phyloP scores from a whole-genome alignment of 2,113 vertebrate genomes.

The Saguinus imperator region DNA sequence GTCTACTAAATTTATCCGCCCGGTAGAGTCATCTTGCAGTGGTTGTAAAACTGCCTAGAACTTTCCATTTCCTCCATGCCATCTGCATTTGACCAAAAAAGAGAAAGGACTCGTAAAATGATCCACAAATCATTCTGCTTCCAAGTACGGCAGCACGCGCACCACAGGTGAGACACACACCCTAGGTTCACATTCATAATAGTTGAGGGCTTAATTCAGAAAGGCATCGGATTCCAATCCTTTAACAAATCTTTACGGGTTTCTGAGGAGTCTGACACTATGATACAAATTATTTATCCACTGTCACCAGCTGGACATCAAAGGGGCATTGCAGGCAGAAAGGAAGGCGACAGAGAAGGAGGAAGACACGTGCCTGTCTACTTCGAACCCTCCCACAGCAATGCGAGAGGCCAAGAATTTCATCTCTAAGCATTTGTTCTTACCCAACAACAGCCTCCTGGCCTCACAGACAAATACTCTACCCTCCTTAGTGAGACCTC shows the following conservation, averaged over 20 bases:
- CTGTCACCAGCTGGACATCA: not conserved
- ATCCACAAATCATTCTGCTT: constrained; percentile 47
- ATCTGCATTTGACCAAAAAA: constrained; percentile 14
- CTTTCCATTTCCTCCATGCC: constrained; percentile 16
- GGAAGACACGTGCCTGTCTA: not conserved
- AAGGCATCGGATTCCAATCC: not conserved
- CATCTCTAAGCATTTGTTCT: not conserved
- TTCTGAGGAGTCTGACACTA: not conserved
- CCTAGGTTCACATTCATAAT: not conserved
- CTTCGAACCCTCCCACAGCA: not conserved
- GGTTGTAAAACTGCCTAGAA: not conserved
- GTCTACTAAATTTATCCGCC: not conserved
- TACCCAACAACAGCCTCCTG: not conserved
- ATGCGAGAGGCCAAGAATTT: not conserved
- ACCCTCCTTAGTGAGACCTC: not conserved
- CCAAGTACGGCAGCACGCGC: not conserved
- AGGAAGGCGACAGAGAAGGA: not conserved
- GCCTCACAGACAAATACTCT: not conserved
- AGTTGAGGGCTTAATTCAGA: constrained; percentile 32
- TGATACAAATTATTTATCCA: not conserved
- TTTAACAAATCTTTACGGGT: not conserved
- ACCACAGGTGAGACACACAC: not conserved
- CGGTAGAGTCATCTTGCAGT: not conserved
- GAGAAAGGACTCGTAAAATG: not conserved
- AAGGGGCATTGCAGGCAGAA: not conserved